These are phyloP conservation scores for Drosophila yakuba DNA, from an alignment of 1,140 invertebrate species.

Conservation along the genomic window DNA sequence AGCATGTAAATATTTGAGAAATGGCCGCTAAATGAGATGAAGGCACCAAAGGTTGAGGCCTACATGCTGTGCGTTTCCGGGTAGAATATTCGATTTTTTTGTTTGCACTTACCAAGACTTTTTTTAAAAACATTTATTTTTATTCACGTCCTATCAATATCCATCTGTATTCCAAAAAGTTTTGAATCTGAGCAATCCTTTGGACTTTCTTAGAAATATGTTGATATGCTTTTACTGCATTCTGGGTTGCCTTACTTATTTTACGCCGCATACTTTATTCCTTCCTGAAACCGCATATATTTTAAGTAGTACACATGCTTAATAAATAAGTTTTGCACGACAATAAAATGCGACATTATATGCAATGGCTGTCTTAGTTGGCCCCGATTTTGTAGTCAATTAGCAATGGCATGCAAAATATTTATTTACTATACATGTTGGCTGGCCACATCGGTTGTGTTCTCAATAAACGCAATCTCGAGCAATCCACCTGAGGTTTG, in stretches of 20 bases:
- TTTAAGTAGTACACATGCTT: neutral
- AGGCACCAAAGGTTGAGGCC: constrained; percentile 7
- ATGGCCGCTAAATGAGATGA: constrained; percentile 40
- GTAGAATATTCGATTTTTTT: neutral
- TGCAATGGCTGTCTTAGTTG: constrained; percentile 17
- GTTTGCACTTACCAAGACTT: neutral
- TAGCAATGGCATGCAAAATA: constrained; percentile 42
- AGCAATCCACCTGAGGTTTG: constrained; percentile 43
- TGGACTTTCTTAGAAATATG: no score
- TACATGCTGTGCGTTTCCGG: neutral
- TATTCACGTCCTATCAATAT: no score
- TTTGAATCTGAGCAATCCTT: no score
- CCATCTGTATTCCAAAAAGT: no score
- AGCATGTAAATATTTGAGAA: constrained; percentile 60
- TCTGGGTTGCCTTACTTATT: no score
- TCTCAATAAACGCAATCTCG: constrained; percentile 33
- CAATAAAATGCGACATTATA: constrained; percentile 18
- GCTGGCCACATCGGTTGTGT: constrained; percentile 8
- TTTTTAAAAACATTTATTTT: no score
- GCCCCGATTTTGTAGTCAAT: constrained; percentile 24
- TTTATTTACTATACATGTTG: constrained; percentile 28
- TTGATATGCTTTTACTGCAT: no score
- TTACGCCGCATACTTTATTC: no score
- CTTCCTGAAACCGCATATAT: no score
- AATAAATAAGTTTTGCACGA: neutral